Percentiles rank a stretch among this genome's conserved stretches.
These are phyloP conservation scores for Bovichtus variegatus DNA, from an alignment of 2,797 vertebrate genomes.

Conservation along the genomic window DNA sequence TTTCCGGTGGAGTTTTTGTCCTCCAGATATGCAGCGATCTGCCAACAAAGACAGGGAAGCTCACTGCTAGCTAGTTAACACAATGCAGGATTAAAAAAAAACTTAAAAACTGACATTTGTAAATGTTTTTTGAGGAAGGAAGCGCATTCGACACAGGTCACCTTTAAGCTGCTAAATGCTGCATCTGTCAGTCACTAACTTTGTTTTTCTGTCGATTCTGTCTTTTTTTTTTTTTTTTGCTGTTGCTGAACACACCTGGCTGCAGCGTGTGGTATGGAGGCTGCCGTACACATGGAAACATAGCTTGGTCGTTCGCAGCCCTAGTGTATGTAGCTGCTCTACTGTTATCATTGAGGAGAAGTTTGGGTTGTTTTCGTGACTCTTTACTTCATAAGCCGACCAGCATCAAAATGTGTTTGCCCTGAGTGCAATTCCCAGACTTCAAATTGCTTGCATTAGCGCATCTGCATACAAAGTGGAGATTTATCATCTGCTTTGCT, in stretches of 20 bases:
- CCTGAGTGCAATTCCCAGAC: slow-evolving; percentile 32
- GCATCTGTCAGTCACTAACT: neutral
- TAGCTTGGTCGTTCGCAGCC: neutral
- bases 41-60: neutral
- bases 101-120: neutral
- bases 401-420: slow-evolving; percentile 26
- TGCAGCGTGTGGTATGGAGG: neutral
- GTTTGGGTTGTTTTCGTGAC: slow-evolving; percentile 23
- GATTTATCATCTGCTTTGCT: slow-evolving; percentile 39
- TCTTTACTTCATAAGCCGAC: slow-evolving; percentile 12
- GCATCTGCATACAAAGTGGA: slow-evolving; percentile 66
- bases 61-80: neutral
- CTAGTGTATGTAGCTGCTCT: neutral
- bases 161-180: neutral
- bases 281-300: slow-evolving; percentile 14
- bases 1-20: neutral
- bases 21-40: neutral
- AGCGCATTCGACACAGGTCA: neutral
- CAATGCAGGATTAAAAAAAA: neutral
- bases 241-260: neutral
- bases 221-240: neutral
- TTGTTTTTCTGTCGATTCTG: neutral
- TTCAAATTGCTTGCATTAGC: slow-evolving; percentile 38
- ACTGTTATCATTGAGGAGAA: neutral
- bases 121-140: neutral